These are phyloP conservation scores for Prionace glauca DNA, from an alignment of 2,797 vertebrate genomes.

Conservation along the genomic window DNA sequence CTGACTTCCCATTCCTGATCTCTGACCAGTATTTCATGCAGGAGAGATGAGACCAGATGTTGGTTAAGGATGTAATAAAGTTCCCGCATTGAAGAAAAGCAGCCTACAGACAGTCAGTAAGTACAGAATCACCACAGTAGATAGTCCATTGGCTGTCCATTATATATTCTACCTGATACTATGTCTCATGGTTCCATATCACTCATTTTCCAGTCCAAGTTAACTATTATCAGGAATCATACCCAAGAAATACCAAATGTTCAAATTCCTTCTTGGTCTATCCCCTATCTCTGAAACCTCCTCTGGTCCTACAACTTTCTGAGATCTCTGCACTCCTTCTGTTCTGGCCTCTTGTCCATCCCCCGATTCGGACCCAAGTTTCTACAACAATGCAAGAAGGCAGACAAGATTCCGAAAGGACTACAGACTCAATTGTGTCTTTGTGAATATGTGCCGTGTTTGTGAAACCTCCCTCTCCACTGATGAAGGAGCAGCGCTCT, in stretches of 20 bases:
- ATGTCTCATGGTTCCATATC: not conserved
- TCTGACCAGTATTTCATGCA: not conserved
- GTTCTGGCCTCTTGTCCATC: too few relatives aligned
- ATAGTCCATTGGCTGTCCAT: not conserved
- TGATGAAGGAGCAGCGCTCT: too few relatives aligned
- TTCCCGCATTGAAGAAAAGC: not conserved
- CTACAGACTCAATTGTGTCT: too few relatives aligned
- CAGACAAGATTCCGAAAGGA: too few relatives aligned
- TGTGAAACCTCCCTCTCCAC: too few relatives aligned
- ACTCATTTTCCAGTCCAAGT: not conserved
- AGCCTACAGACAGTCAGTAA: not conserved
- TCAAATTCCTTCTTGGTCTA: not conserved
- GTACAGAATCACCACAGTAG: not conserved
- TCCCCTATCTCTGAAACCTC: not conserved
- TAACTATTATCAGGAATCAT: not conserved
- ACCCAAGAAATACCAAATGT: not conserved
- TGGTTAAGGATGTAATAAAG: not conserved
- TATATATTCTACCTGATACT: not conserved
- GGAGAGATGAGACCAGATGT: not conserved
- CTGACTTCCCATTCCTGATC: not conserved
- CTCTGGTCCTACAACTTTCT: not conserved
- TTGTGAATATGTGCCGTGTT: too few relatives aligned
- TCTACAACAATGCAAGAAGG: too few relatives aligned
- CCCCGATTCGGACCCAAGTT: too few relatives aligned
- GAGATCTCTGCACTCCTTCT: too few relatives aligned